These are phyloP conservation scores for Tetramorium simillimum DNA, from an alignment of 1,140 invertebrate species.

Conservation along the genomic window DNA sequence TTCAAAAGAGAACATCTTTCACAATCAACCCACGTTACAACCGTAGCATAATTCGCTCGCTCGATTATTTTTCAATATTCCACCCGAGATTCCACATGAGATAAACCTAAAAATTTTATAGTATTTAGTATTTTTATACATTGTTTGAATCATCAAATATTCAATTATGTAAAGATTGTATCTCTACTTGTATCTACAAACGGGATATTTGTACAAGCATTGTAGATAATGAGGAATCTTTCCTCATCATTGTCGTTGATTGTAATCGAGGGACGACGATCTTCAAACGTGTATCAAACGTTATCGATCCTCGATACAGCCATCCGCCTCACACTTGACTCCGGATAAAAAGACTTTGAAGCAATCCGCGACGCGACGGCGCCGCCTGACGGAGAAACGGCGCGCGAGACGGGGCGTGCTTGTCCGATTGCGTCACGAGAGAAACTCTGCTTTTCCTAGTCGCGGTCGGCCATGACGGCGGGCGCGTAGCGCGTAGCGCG, in stretches of 20 bases:
- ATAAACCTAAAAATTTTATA: no score
- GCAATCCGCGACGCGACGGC: not conserved
- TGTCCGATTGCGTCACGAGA: constrained; percentile 76
- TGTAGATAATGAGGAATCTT: no score
- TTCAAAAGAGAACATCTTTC: not conserved
- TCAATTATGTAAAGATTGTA: no score
- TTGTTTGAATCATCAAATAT: no score
- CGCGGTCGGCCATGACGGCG: constrained; percentile 70
- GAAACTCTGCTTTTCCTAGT: constrained; percentile 74
- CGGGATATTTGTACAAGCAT: no score
- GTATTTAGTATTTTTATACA: no score
- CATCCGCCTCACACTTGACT: not conserved
- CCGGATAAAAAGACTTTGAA: not conserved
- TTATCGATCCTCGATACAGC: not conserved
- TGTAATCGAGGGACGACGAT: no score
- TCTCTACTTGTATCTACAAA: no score
- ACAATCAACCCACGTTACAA: not conserved
- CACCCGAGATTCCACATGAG: no score
- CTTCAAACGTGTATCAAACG: no score
- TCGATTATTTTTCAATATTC: not conserved
- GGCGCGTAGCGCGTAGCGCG: constrained; percentile 62
- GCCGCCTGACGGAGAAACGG: constrained; percentile 69
- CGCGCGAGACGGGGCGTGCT: constrained; percentile 63
- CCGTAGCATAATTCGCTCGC: not conserved
- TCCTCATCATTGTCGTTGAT: no score